Base-by-base conservation (phyloP, 2,113 vertebrate genomes). In the Oryctolagus cuniculus region DNA sequence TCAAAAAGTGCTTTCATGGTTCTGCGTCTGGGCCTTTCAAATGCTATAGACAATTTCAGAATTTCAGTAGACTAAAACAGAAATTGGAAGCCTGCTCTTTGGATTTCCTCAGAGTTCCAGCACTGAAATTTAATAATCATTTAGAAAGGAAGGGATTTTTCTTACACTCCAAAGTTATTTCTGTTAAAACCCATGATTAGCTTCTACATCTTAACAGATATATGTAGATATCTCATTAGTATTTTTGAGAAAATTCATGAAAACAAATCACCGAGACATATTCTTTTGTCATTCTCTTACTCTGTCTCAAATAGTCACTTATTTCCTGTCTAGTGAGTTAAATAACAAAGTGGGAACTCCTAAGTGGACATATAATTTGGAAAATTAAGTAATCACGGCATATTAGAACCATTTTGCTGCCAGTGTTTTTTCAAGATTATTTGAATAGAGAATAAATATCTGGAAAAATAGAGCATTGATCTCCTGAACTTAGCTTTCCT, bases 21-120 rank as follows among this genome's bases (percentile, higher is more conserved):
- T 96, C 13, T 2, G 12, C 63, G 4, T 72, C 31, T 38, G 53
- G 22, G 8, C 9, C 90, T 80, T 86, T 66, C 25, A 80, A 95
- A 61, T 92, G 58, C 38, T 34, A 34, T 31, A 81, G 51, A 66
- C 53, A 73, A 93, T 82, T 84, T 81, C 27, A 67, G n/a, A 86
- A 77, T 64, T 89, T 78, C 19, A 86, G 11, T 84, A 91, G 25
- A 90, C 87, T 38, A 44, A 49, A 86, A 61, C 3, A 90, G 34
- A 91, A 2, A 66, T 27, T 25, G 3, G 5, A 86, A 69, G 27
- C 73, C 6, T 19, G 5, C 27, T 24, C 81, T 64, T 84, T 66
- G 6, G 22, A 87, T 31, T 90, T 78, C 49, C 8, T 69, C 77
- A 25, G 4, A 91, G 12, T 25, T 6, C 17, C 10, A 75, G 17